Base-by-base conservation (phyloP, 2,888 invertebrate species). In the Cremastobaeus sp. region DNA sequence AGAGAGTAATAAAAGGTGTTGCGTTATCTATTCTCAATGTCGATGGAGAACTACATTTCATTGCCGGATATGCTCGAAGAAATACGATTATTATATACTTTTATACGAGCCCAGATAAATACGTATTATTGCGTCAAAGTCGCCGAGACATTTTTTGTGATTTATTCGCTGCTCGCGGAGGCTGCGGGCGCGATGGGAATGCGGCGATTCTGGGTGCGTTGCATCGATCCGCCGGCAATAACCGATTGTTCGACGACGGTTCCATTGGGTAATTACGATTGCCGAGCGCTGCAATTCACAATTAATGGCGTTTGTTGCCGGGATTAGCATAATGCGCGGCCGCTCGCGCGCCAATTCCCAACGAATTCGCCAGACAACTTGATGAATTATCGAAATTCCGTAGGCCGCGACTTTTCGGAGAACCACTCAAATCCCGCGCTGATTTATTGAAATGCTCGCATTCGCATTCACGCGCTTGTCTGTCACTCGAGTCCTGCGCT, bases 1-100 rank as follows among this genome's bases (percentile, higher is more conserved):
- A 54, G 69, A 54, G 74, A 74, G 69, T 69, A 69, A 65, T 74
- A 69, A 74, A 74, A 74, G 65, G 74, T 74, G 69, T 74, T 69
- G 64, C 74, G 74, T 74, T 74, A 74, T 74, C 74, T 74, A 74
- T 74, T 69, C 74, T 69, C 69, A 69, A 74, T 74, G 74, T 74
- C 74, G 65, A 74, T 74, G 69, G 45, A 70, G 65, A 54, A 39
- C 55, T 62, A 66, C 74, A 70, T 74, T 70, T 74, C 66, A 70
- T 70, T 74, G 70, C 65, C 74, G 74, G 69, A 70, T 74, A 66
- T 70, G 74, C 64, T 66, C 59, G 39, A 48, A 74, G 74, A 70
- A 74, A 74, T 65, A 74, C 60, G 70, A 59, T 74, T 73, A 60
- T 73, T 66, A 45, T 57, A 15, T 39, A 50, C 41, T 57, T 74